Conservation (phyloP, 2,888 invertebrate genomes). For the Lochmaea crataegi region DNA sequence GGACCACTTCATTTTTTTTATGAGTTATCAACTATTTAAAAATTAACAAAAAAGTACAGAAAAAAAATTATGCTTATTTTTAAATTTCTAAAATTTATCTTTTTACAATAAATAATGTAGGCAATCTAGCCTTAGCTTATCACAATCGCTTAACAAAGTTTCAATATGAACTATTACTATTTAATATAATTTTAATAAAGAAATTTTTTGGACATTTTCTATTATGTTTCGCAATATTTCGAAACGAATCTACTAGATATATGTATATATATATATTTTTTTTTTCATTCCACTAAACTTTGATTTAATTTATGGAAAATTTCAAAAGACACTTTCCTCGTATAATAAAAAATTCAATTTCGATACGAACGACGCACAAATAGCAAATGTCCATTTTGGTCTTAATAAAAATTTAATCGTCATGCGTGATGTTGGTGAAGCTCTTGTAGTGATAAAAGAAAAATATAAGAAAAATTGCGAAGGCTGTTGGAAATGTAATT, state of each 20-base stretch:
- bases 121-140: slow-evolving; percentile 35
- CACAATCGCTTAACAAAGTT: slow-evolving; percentile 35
- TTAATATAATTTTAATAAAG: slow-evolving; percentile 27
- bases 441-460: slow-evolving; percentile 96
- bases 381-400: neutral
- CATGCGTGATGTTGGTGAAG: slow-evolving; percentile 72
- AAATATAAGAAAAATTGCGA: slow-evolving; percentile 92
- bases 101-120: slow-evolving; percentile 34
- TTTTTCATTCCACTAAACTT: too few relatives aligned
- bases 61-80: slow-evolving; percentile 15
- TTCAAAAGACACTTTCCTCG: neutral
- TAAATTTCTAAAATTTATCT: slow-evolving; percentile 19
- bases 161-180: slow-evolving; percentile 33
- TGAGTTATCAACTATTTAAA: slow-evolving; percentile 12
- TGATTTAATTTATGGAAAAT: too few relatives aligned
- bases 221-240: neutral
- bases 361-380: neutral
- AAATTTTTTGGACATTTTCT: neutral
- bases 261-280: too few relatives aligned
- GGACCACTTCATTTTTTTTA: slow-evolving; percentile 13
- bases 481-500: slow-evolving; percentile 93
- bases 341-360: neutral
- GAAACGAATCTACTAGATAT: neutral
- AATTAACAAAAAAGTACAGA: slow-evolving; percentile 8
- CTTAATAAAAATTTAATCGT: slow-evolving; percentile 37